Conservation (phyloP, 2,113 vertebrate genomes). For the Paradoxurus hermaphroditus region DNA sequence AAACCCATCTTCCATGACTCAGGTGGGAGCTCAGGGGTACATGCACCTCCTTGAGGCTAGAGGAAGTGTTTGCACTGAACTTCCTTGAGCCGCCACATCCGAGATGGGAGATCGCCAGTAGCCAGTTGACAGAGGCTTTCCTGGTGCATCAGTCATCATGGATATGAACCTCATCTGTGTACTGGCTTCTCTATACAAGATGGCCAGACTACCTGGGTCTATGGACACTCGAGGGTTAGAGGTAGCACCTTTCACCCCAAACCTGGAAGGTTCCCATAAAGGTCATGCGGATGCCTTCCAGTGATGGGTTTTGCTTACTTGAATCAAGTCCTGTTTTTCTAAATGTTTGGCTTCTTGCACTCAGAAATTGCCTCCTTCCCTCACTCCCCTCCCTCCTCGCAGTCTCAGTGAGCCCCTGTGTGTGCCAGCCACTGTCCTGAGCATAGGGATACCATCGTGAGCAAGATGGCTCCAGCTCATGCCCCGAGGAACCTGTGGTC, state of each 20-base stretch:
- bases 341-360: background rate
- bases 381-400: background rate
- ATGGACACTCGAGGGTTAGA: background rate
- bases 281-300: background rate
- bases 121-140: background rate
- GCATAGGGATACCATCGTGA: background rate
- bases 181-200: fast-evolving
- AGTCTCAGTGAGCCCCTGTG: background rate
- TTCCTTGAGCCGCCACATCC: background rate
- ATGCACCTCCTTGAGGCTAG: fast-evolving
- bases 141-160: background rate
- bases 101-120: background rate
- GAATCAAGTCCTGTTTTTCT: background rate
- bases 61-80: background rate
- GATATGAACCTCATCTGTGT: background rate
- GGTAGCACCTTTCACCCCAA: background rate
- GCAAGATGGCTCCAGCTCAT: background rate
- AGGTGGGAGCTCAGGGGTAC: background rate
- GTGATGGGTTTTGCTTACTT: background rate
- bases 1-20: background rate
- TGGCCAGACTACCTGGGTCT: background rate
- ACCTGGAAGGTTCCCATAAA: background rate
- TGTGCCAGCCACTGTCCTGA: background rate
- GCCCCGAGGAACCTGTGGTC: background rate
- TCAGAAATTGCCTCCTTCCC: background rate